Conservation (phyloP, 1,140 invertebrate genomes). For the Nylanderia fulva region DNA sequence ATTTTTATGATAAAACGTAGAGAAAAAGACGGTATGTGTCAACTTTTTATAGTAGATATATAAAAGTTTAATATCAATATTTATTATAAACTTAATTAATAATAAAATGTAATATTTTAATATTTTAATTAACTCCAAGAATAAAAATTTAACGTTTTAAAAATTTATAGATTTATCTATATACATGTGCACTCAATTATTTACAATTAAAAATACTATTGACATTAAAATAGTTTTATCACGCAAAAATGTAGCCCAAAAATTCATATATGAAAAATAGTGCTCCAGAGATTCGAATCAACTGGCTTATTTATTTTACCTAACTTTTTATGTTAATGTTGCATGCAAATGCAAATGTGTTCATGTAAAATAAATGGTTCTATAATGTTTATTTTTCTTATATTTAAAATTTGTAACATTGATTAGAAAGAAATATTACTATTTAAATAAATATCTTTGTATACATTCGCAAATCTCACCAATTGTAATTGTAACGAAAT, state of each 20-base stretch:
- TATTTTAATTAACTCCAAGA: no score
- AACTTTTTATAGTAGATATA: background rate
- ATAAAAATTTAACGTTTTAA: no score
- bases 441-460: slow-evolving; percentile 13
- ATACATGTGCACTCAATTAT: background rate
- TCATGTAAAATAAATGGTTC: background rate
- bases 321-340: slow-evolving; percentile 35
- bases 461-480: background rate
- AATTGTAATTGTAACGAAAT: background rate
- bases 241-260: background rate
- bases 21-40: no score
- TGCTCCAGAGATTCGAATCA: background rate
- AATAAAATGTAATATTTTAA: slow-evolving; percentile 8
- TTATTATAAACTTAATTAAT: background rate
- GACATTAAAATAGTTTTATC: background rate
- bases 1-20: no score
- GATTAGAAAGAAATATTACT: background rate
- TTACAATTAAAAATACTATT: background rate
- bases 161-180: background rate
- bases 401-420: background rate
- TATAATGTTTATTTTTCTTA: background rate
- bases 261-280: slow-evolving; percentile 27
- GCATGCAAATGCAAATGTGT: slow-evolving; percentile 15
- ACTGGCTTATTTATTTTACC: background rate
- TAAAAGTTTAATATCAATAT: slow-evolving; percentile 13